A percentile compares a stretch with the other conserved stretches of the same genome.
These are phyloP conservation scores for Gonioctena quinquepunctata DNA, from an alignment of 1,140 invertebrate species.

Conservation along the genomic window DNA sequence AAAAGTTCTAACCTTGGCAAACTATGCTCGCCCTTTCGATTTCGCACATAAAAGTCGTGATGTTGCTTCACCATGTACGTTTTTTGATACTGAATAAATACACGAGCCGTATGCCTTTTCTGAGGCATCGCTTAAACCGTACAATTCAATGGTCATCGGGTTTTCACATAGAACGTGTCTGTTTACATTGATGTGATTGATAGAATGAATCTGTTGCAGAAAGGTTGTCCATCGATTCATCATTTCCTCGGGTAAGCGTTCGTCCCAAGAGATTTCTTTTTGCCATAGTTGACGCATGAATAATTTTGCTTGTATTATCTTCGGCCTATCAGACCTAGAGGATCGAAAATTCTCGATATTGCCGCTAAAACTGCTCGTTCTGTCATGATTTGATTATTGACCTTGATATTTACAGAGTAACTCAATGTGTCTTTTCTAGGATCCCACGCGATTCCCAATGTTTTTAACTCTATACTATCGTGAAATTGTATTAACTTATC, in stretches of 20 bases:
- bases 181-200: background rate
- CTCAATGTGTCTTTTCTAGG: background rate
- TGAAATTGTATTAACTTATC: background rate
- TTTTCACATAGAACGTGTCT: constrained; percentile 4
- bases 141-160: constrained; percentile 26
- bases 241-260: background rate
- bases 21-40: background rate
- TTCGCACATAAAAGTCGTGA: background rate
- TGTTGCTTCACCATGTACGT: background rate
- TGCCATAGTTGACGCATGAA: background rate
- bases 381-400: background rate
- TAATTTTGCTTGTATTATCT: background rate
- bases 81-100: constrained; percentile 35
- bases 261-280: background rate
- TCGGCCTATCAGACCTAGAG: background rate
- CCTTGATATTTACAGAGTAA: background rate
- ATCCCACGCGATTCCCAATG: background rate
- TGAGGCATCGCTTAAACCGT: constrained; percentile 53
- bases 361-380: background rate
- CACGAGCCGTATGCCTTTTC: constrained; percentile 47
- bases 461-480: background rate
- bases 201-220: background rate
- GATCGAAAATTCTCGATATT: background rate
- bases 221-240: background rate
- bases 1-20: background rate